Evolutionary conservation across 2,113 vertebrate species (phyloP).

Genomic region (human): GRCh38 chr2:37675001-37675500

Average conservation of each 20-base stretch:
- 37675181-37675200: background rate
- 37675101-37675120: background rate
- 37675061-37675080: background rate
- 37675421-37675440: background rate
- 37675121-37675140: background rate
- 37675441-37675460: constrained; percentile 23
- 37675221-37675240: background rate
- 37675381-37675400: constrained; percentile 19
- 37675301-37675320: background rate
- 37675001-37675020: background rate
- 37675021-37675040: background rate
- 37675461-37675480: constrained; percentile 8
- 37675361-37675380: background rate
- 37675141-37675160: background rate
- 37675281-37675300: constrained; percentile 27
- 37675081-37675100: background rate
- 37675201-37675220: background rate
- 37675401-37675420: background rate
- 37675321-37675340: background rate
- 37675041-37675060: background rate
- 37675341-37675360: background rate
- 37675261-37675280: constrained; percentile 42
- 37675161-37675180: constrained; percentile 22
- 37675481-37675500: constrained; percentile 57
- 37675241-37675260: background rate